Evolutionary conservation across 2,797 vertebrate genomes (phyloP).

Genomic region (Cynopterus sphinx): DNA sequence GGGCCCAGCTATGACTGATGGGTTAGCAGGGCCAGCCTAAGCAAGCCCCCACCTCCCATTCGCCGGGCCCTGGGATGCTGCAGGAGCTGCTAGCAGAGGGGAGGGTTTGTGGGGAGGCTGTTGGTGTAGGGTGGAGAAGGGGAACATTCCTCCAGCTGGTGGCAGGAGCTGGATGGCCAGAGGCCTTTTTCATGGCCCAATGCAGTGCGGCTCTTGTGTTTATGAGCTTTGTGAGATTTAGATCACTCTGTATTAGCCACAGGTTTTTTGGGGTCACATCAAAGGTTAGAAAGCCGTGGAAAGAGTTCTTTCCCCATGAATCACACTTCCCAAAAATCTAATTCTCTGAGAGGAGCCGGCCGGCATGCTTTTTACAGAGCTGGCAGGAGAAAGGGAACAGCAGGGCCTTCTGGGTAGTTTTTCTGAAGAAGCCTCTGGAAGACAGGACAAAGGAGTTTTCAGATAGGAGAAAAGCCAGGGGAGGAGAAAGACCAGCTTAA

Average conservation of each 20-base stretch:
- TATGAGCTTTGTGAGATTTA: conserved; percentile 71
- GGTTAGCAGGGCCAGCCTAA: neutral
- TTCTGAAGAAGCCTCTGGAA: conserved; percentile 54
- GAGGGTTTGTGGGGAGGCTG: neutral
- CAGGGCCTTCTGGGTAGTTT: neutral
- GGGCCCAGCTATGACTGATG: neutral
- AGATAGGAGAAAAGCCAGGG: neutral
- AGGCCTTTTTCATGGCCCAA: conserved; percentile 50
- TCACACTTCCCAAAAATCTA: conserved; percentile 74
- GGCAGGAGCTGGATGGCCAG: conserved; percentile 58
- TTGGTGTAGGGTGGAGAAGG: neutral
- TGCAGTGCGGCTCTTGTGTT: conserved; percentile 46
- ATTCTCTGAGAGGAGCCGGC: conserved; percentile 57
- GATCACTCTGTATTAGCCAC: conserved; percentile 65
- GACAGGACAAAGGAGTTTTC: conserved; percentile 58
- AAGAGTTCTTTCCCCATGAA: conserved; percentile 78
- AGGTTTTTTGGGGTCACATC: conserved; percentile 77
- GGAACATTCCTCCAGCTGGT: conserved; percentile 29
- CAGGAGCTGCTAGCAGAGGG: neutral
- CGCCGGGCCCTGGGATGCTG: neutral
- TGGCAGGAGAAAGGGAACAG: conserved; percentile 38
- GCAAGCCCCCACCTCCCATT: neutral
- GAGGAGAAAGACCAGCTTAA: neutral
- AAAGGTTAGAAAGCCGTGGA: conserved; percentile 79
- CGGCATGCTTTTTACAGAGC: conserved; percentile 60